A percentile compares a stretch with the other conserved stretches of the same genome.
These are phyloP conservation scores for Microctonus hyperodae DNA, from an alignment of 2,888 invertebrate genomes.

Conservation along the genomic window DNA sequence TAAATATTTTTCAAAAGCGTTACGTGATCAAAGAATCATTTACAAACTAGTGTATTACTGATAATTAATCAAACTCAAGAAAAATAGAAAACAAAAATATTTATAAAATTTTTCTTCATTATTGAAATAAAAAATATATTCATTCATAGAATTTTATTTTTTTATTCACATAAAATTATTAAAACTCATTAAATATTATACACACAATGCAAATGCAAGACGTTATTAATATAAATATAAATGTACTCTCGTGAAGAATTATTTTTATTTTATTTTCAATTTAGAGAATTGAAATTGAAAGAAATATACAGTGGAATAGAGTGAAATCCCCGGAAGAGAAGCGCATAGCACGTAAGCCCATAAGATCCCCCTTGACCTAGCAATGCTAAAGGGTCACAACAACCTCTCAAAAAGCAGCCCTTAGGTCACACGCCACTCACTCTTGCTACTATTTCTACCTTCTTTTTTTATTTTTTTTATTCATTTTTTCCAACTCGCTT, in stretches of 20 bases:
- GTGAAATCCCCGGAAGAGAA: conserved; percentile 8
- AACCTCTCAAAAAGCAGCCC: conserved; percentile 37
- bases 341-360: conserved; percentile 36
- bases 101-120: not conserved
- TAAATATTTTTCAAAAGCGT: not conserved
- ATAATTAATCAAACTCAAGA: not conserved
- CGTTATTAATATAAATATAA: not conserved
- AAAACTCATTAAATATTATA: not conserved
- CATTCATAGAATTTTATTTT: not conserved
- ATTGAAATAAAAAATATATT: not conserved
- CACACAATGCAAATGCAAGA: not conserved
- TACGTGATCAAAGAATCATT: not conserved
- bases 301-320: conserved; percentile 11
- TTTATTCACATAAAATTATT: not conserved
- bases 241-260: not conserved
- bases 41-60: not conserved
- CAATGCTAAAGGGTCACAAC: conserved; percentile 27
- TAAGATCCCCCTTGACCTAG: conserved; percentile 42
- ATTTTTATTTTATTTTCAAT: not conserved
- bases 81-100: not conserved
- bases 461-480: conserved; percentile 8
- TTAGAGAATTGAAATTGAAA: conserved; percentile 9
- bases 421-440: conserved; percentile 34
- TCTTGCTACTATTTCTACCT: not conserved
- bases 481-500: too few relatives aligned